These are phyloP conservation scores for Adoxophyes honmai DNA, from an alignment of 1,140 invertebrate genomes.

Conservation along the genomic window DNA sequence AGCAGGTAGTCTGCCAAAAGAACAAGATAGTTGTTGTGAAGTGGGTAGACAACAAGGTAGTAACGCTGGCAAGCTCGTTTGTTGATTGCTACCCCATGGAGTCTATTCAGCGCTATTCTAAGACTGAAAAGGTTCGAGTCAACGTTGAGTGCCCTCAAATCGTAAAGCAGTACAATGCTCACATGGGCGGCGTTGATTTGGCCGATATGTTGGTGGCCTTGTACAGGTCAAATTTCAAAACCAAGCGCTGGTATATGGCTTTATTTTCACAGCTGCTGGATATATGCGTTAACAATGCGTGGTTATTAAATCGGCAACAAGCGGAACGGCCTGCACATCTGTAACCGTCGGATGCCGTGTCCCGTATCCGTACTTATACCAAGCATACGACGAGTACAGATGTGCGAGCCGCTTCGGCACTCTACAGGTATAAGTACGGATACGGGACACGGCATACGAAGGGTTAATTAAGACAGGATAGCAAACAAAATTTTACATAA, in stretches of 20 bases:
- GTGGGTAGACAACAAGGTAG: conserved; percentile 61
- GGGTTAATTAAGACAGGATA: too few species aligned
- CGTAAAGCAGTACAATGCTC: conserved; percentile 60
- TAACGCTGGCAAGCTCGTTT: conserved; percentile 49
- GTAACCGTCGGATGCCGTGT: too few species aligned
- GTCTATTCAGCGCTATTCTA: too few species aligned
- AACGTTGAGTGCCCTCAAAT: conserved; percentile 50
- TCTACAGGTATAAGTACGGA: too few species aligned
- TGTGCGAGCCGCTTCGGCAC: too few species aligned
- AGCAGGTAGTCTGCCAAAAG: too few species aligned
- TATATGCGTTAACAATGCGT: conserved; percentile 32
- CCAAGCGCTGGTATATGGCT: conserved; percentile 30
- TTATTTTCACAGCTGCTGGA: conserved; percentile 38
- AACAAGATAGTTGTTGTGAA: conserved; percentile 41
- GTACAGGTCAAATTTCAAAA: conserved; percentile 32
- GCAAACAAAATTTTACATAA: too few species aligned
- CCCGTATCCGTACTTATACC: too few species aligned
- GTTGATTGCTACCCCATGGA: conserved; percentile 34
- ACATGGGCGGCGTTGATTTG: too few species aligned
- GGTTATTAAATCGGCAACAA: conserved; percentile 27
- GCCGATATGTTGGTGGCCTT: conserved; percentile 33
- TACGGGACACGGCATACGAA: too few species aligned
- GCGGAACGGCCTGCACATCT: too few species aligned
- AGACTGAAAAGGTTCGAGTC: conserved; percentile 35
- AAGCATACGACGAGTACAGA: too few species aligned